Percentiles rank a stretch among this genome's conserved stretches.
Evolutionary conservation across 1,140 invertebrate species (phyloP).

Genomic region (Drosophila ogumai): DNA sequence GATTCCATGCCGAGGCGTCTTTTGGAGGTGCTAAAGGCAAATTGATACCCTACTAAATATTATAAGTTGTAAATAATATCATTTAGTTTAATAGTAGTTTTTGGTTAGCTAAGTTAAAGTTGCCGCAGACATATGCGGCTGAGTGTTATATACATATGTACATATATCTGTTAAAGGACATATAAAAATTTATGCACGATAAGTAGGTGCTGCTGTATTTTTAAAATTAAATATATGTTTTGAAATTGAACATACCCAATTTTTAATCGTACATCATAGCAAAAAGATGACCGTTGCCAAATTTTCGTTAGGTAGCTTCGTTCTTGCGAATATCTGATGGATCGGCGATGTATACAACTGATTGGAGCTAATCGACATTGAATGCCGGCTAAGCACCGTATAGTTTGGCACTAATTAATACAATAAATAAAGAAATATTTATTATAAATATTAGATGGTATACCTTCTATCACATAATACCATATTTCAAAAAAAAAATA

Average conservation of each 20-base stretch:
- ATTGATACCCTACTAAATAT: no score
- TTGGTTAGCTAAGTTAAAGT: no score
- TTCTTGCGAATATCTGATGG: background rate
- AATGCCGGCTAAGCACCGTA: slow-evolving; percentile 2
- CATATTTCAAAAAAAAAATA: background rate
- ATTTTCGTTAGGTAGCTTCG: background rate
- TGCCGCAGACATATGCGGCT: no score
- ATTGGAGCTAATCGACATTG: slow-evolving; percentile 10
- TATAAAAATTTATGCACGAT: background rate
- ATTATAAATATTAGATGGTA: background rate
- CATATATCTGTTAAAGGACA: no score
- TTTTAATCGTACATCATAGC: background rate
- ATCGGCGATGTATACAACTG: slow-evolving; percentile 1
- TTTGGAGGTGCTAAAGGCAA: no score
- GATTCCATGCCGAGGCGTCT: no score
- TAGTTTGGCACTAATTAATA: slow-evolving; percentile 19
- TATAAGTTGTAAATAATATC: no score
- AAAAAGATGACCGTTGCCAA: background rate
- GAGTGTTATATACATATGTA: no score
- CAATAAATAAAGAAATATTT: slow-evolving; percentile 1
- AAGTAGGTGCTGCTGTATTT: background rate
- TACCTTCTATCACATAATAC: background rate
- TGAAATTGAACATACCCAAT: background rate
- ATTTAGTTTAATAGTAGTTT: no score
- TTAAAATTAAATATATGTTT: background rate